Evolutionary conservation across 2,113 vertebrate genomes (phyloP).

Genomic region (Macrotis lagotis): DNA sequence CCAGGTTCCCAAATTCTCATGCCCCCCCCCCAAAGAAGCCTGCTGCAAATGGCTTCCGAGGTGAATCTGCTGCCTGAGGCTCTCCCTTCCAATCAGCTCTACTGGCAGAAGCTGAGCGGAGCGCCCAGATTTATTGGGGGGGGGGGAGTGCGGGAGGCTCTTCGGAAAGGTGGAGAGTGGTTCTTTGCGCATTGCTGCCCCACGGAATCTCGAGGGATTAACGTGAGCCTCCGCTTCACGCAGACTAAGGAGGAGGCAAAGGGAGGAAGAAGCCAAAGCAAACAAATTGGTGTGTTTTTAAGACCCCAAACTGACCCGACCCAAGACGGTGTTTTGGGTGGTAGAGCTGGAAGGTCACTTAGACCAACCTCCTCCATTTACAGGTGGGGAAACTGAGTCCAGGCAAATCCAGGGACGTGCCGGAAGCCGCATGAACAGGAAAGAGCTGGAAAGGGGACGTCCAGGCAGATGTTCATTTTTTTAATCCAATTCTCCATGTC

Average conservation of each 20-base stretch:
- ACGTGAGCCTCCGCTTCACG: conserved; percentile 73
- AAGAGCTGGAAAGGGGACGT: conserved; percentile 13
- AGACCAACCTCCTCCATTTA: background rate
- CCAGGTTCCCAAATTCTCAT: too few relatives aligned
- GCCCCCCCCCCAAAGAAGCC: too few relatives aligned
- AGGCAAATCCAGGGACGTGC: background rate
- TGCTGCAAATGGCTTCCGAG: conserved; percentile 65
- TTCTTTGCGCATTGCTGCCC: conserved; percentile 70
- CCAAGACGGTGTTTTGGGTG: background rate
- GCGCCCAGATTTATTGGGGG: conserved; percentile 53
- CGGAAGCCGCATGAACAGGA: conserved; percentile 42
- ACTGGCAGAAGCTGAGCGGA: conserved; percentile 55
- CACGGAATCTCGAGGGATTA: conserved; percentile 79
- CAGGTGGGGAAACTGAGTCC: conserved; percentile 2
- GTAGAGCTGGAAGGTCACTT: background rate
- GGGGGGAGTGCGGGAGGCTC: conserved; percentile 55
- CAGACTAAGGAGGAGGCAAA: background rate
- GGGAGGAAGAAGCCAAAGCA: conserved; percentile 62
- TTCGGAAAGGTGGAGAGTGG: conserved; percentile 71
- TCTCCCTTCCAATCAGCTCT: conserved; percentile 52
- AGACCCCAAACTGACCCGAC: conserved; percentile 55
- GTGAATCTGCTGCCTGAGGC: conserved; percentile 48
- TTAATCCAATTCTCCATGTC: background rate
- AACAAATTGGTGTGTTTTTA: conserved; percentile 64
- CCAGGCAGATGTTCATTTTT: background rate